A percentile compares a stretch with the other conserved stretches of the same genome.
phyloP scores from a whole-genome alignment of 2,797 vertebrate species.

The Periparus ater region DNA sequence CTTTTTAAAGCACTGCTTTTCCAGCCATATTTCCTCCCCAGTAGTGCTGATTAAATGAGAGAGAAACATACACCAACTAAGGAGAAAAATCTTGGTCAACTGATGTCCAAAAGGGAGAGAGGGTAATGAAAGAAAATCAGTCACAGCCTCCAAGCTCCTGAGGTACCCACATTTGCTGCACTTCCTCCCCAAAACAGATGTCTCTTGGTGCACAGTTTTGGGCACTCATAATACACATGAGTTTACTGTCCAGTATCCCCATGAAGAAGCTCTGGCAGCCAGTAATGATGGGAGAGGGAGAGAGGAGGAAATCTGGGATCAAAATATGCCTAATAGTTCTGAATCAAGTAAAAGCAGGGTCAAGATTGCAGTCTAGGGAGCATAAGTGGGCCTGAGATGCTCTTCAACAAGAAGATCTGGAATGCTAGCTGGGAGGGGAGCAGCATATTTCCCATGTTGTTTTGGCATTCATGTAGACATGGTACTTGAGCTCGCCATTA shows the following conservation, averaged over 20 bases:
- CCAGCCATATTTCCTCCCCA: not conserved
- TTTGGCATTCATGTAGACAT: not conserved
- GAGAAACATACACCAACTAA: not conserved
- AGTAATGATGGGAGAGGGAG: not conserved
- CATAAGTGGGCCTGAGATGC: not conserved
- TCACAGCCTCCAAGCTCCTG: not conserved
- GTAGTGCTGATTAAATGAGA: not conserved
- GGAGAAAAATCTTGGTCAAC: not conserved
- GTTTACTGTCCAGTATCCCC: not conserved
- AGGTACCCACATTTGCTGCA: not conserved
- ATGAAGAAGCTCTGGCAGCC: not conserved
- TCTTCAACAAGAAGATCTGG: not conserved
- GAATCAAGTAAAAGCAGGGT: not conserved
- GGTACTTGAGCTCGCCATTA: not conserved
- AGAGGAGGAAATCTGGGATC: not conserved
- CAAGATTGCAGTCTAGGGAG: not conserved
- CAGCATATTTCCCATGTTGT: not conserved
- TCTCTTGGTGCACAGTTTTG: not conserved
- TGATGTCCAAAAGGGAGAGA: not conserved
- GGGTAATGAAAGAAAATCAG: not conserved
- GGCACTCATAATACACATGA: not conserved
- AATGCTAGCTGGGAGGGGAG: not conserved
- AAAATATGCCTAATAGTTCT: not conserved
- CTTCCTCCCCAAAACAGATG: not conserved
- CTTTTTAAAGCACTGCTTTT: slow-evolving; percentile 4